These are phyloP conservation scores for Condylura cristata DNA, from an alignment of 2,113 vertebrate genomes.

Conservation along the genomic window DNA sequence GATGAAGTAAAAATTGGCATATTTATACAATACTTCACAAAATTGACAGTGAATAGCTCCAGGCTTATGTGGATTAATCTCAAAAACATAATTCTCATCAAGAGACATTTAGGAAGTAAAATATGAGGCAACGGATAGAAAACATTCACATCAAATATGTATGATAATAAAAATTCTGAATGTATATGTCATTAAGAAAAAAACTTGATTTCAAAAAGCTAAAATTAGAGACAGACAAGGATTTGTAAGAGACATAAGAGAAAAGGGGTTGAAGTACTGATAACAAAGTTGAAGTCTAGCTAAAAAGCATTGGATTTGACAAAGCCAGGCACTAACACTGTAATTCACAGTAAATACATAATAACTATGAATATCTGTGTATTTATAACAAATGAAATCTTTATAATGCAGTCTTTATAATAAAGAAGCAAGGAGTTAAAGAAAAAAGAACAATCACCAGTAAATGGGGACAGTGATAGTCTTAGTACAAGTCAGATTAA, in stretches of 20 bases:
- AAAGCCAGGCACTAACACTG: not conserved
- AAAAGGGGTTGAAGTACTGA: not conserved
- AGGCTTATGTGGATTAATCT: not conserved
- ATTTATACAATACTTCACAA: not conserved
- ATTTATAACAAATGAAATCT: not conserved
- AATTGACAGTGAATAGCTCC: not conserved
- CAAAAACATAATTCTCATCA: not conserved
- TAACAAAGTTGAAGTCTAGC: constrained; percentile 2
- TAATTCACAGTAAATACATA: not conserved
- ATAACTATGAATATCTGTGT: not conserved
- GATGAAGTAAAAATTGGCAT: not conserved
- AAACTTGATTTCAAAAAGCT: not conserved
- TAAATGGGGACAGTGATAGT: not conserved
- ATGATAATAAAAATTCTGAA: not conserved
- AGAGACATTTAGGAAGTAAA: not conserved
- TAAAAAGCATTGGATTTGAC: not conserved
- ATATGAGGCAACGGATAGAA: not conserved
- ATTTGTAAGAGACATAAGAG: not conserved
- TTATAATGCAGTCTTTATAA: not conserved
- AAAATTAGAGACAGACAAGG: not conserved
- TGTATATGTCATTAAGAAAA: not conserved
- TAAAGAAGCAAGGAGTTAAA: not conserved
- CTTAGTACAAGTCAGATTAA: not conserved
- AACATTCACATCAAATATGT: not conserved
- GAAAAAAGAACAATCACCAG: not conserved